These are phyloP conservation scores for human DNA, from an alignment of 2,113 vertebrate species.

Conservation along the genomic window GRCh38 chr5:22093501-22094000, in stretches of 20 bases:
- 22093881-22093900: background rate
- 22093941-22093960: background rate
- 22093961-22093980: background rate
- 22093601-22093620: background rate
- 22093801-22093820: background rate
- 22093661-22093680: background rate
- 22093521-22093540: background rate
- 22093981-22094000: background rate
- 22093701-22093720: background rate
- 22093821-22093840: background rate
- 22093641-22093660: background rate
- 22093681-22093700: background rate
- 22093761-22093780: background rate
- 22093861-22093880: background rate
- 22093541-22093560: background rate
- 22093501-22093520: background rate
- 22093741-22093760: background rate
- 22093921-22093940: background rate
- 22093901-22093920: background rate
- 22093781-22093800: background rate
- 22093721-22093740: background rate
- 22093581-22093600: background rate
- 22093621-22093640: background rate
- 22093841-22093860: background rate
- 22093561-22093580: background rate